phyloP scores from a whole-genome alignment of 1,140 invertebrate species.

The Penaeus japonicus region DNA sequence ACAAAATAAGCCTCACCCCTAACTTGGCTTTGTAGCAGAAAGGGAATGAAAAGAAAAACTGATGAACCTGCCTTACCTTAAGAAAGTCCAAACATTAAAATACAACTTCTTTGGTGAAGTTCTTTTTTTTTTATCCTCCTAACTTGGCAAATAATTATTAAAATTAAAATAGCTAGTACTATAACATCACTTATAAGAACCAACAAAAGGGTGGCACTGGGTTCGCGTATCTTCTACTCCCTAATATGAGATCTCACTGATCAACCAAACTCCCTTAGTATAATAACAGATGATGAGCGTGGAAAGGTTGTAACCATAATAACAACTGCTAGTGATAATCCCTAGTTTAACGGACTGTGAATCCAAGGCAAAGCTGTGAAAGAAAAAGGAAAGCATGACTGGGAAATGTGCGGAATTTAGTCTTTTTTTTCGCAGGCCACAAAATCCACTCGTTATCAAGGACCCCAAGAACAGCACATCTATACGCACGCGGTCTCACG shows the following conservation, averaged over 20 bases:
- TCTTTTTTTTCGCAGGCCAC: not conserved
- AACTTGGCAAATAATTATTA: conserved; percentile 48
- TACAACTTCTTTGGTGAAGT: conserved; percentile 52
- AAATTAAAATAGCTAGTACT: conserved; percentile 29
- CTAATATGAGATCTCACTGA: conserved; percentile 53
- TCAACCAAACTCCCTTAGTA: conserved; percentile 52
- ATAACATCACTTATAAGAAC: conserved; percentile 47
- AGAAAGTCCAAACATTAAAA: conserved; percentile 48
- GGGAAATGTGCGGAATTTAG: conserved; percentile 17
- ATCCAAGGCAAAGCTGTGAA: conserved; percentile 28
- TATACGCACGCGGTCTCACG: no score
- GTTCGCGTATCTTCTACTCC: conserved; percentile 50
- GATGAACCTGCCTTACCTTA: conserved; percentile 44
- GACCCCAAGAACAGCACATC: no score
- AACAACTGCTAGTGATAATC: conserved; percentile 3
- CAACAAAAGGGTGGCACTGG: conserved; percentile 54
- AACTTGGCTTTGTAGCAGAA: conserved; percentile 44
- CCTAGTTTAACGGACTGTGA: not conserved
- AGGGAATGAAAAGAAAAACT: conserved; percentile 51
- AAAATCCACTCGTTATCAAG: conserved; percentile 6
- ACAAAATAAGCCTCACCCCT: conserved; percentile 51
- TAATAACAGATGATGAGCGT: conserved; percentile 37
- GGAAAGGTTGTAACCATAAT: not conserved
- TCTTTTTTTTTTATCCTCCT: conserved; percentile 21
- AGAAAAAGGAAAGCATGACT: conserved; percentile 3